Base-by-base conservation (phyloP, 2,888 invertebrate genomes). In the Calameuta idolon region DNA sequence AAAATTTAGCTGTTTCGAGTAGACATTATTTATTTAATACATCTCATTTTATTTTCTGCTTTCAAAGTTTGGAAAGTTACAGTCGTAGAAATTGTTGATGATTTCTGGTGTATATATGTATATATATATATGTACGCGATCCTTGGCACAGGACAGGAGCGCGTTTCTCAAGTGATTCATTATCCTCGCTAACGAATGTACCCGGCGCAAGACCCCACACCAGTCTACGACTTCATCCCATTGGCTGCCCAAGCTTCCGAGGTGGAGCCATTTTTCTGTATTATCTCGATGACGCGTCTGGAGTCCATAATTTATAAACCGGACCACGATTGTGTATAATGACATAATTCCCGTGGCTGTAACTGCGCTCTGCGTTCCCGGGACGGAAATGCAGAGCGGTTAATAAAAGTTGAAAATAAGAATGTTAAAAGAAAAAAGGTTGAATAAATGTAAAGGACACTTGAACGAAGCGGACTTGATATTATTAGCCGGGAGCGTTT, bases 231-330 rank as follows among this genome's bases (percentile, higher is more conserved):
- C 87, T 87, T 87, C 86, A 87, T 87, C 85, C 80, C 75, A 76
- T 76, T 35, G 74, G 73, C 73, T 37, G 74, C 35, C 31, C 74
- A 11, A 83, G 85, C 86, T 87, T 86, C 86, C 83, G 84, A 85
- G 85, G 80, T 80, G 83, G 83, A 85, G 84, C 87, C 87, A 88
- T 89, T 89, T 89, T 89, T 89, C 87, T 86, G 86, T 86, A 88
- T 88, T 88, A 89, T 89, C 86, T 87, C 88, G 87, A 87, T 87
- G 87, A 87, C 85, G 85, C 85, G 85, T 80, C 85, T 79, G 79
- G 83, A 82, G 81, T 84, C 83, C 84, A 85, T 88, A 87, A 89
- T 89, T 88, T 88, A 87, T 88, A 85, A 82, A 82, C 79, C 81
- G 82, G 77, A 79, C 77, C 76, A 77, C 80, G 85, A 84, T 82